A percentile compares a stretch with the other conserved stretches of the same genome.
Conservation (phyloP, 1,140 invertebrate genomes). For the Bombus breviceps region DNA sequence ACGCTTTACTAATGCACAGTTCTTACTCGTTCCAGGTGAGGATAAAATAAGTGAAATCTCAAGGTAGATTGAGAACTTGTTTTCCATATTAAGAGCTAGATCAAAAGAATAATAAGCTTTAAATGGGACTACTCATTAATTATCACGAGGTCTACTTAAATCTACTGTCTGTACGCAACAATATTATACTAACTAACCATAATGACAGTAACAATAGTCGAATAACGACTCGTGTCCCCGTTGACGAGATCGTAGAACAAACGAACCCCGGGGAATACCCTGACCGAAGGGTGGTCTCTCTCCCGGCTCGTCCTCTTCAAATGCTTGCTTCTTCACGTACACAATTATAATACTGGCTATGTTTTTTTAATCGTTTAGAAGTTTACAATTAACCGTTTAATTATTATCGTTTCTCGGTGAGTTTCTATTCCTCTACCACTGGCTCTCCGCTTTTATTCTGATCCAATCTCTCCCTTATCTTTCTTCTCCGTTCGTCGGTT, state of each 20-base stretch:
- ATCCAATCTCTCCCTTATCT: not conserved
- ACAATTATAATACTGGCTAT: constrained; percentile 77
- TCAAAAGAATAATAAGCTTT: not conserved
- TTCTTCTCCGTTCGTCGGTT: constrained; percentile 25
- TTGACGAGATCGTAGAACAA: constrained; percentile 45
- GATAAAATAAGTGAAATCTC: not conserved
- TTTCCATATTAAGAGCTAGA: not conserved
- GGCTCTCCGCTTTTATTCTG: not conserved
- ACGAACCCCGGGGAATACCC: constrained; percentile 19
- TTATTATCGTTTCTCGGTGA: constrained; percentile 75
- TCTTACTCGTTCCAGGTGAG: no score
- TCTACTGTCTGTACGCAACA: not conserved
- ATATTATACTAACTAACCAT: constrained; percentile 4
- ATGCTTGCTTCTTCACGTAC: constrained; percentile 33
- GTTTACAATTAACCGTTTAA: constrained; percentile 66
- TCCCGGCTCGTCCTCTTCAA: constrained; percentile 12
- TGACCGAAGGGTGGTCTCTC: not conserved
- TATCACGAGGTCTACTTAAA: no score
- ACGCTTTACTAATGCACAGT: not conserved
- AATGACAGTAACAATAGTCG: constrained; percentile 21
- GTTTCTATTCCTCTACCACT: constrained; percentile 31
- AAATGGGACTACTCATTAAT: not conserved
- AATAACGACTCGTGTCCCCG: constrained; percentile 43
- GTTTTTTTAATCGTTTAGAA: constrained; percentile 68
- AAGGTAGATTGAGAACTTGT: no score